Base-by-base conservation (phyloP, 1,140 invertebrate species). In the Drosophila neocordata region DNA sequence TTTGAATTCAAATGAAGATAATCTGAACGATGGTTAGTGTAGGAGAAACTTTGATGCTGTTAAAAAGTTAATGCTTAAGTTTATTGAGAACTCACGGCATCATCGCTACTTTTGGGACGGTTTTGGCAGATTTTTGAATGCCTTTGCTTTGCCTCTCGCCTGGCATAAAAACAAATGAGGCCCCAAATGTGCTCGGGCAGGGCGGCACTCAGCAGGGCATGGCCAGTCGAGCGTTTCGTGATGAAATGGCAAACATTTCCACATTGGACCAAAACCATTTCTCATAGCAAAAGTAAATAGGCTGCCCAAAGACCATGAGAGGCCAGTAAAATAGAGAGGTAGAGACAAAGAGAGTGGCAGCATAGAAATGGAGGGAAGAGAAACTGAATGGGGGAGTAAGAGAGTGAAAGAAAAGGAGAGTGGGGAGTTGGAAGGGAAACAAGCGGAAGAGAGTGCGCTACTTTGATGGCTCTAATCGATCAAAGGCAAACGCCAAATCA, bases 401-500 rank as follows among this genome's bases (percentile, higher is more conserved):
- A 11, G 13, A 11, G 27, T 34, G 8, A 20, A 13, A 2, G 13
- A 44, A 4, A 24, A 24, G 4, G 41, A 15, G 41, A 15, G 38
- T n/a, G 41, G 48, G 51, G 64, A 59, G 67, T 53, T 52, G 44
- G 24, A 1, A 24, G 24, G 55, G 61, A 59, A 31, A 37, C 5
- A 31, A 31, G 27, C 27, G 27, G 27, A 31, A 56, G 52, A 64
- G 63, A 71, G 60, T 52, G 44, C 55, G 65, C 67, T 53, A 70
- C 83, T 82, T 82, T 82, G 79, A 87, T 88, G 79, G 65, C 74
- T 65, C 60, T 60, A 87, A 85, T 85, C 82, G 75, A 85, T 85
- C 82, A 85, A 85, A 77, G 68, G 63, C 74, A 82, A 78, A 87
- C 65, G 82, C 82, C 83, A 87, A 85, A 85, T 85, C 82, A 87